phyloP scores from a whole-genome alignment of 1,140 invertebrate genomes.

The Arion vulgaris region DNA sequence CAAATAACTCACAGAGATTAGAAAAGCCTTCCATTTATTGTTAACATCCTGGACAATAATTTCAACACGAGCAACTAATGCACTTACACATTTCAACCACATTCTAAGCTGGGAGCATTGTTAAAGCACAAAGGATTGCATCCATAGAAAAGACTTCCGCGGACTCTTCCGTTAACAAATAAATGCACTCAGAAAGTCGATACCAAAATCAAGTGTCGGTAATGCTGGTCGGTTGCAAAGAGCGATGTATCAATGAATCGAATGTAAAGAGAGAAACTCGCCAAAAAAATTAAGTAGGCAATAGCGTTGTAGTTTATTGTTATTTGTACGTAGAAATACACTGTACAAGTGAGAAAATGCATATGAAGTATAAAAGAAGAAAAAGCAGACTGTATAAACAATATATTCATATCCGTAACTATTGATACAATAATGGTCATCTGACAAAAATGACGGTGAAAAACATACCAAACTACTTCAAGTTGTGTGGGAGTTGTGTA shows the following conservation, averaged over 20 bases:
- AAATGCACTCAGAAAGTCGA: conserved; percentile 25
- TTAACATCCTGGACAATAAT: conserved; percentile 2
- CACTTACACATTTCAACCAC: neutral
- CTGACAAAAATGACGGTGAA: no score
- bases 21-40: neutral
- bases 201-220: neutral
- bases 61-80: neutral
- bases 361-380: no score
- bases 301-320: no score
- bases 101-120: neutral
- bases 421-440: no score
- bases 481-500: no score
- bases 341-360: no score
- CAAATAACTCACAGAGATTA: neutral
- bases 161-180: conserved; percentile 26
- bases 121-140: neutral
- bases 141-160: conserved; percentile 29
- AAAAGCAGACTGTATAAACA: no score
- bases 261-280: neutral
- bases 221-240: neutral
- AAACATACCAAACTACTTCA: no score
- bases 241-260: neutral
- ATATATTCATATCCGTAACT: no score
- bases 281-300: no score
- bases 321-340: no score